Evolutionary conservation across 2,113 vertebrate species (phyloP).

Genomic region (Ameiurus melas): DNA sequence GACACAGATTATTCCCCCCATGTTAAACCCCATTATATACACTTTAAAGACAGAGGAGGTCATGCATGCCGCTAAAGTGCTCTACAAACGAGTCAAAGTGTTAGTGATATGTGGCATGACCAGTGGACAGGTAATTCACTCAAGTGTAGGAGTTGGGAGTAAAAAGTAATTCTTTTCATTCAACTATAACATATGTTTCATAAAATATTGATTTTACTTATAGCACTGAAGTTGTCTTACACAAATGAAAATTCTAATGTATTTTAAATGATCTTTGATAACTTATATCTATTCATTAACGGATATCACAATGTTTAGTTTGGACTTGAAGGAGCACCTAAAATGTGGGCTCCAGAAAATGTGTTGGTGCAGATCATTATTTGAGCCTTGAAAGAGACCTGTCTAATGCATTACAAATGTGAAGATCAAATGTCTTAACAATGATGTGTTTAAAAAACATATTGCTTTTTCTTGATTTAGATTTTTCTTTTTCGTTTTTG

Average conservation of each 20-base stretch:
- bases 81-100: conserved; percentile 24
- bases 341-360: too few species aligned
- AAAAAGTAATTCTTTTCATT: background rate
- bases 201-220: background rate
- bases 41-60: conserved; percentile 57
- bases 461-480: background rate
- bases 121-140: background rate
- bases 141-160: background rate
- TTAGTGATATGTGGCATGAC: too few species aligned
- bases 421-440: background rate
- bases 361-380: background rate
- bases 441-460: background rate
- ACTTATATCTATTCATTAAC: too few species aligned
- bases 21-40: conserved; percentile 60
- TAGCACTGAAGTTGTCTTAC: background rate
- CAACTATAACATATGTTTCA: background rate
- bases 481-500: background rate
- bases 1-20: conserved; percentile 49
- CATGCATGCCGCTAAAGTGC: conserved; percentile 43
- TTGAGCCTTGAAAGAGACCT: background rate
- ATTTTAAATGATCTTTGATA: background rate
- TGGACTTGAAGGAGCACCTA: too few species aligned
- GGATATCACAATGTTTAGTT: too few species aligned
- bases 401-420: background rate
- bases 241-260: background rate